Percentiles rank a stretch among this genome's conserved stretches.
phyloP scores from a whole-genome alignment of 1,140 invertebrate species.

The Drosophila lini region DNA sequence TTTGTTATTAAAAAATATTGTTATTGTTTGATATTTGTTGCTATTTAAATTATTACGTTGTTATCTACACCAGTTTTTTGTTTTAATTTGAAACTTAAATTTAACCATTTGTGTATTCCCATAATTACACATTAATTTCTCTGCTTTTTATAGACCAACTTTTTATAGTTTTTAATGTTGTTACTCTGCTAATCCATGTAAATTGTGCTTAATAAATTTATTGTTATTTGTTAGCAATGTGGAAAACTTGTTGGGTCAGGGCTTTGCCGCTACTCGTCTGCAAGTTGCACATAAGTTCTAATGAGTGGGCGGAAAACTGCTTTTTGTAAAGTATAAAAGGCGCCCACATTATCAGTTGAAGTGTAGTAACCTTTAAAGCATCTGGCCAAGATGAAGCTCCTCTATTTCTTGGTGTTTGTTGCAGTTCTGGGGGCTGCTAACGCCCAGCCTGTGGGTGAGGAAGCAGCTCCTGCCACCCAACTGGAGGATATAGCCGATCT shows the following conservation, averaged over 20 bases:
- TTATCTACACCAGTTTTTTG: no score
- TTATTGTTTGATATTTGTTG: no score
- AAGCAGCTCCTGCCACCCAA: not conserved
- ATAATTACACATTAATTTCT: not conserved
- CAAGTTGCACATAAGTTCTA: conserved; percentile 34
- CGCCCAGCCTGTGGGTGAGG: conserved; percentile 11
- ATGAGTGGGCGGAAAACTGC: conserved; percentile 42
- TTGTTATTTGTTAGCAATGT: not conserved
- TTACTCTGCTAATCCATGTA: conserved; percentile 5
- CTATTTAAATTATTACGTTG: no score
- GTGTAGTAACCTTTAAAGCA: conserved; percentile 6
- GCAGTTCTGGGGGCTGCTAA: conserved; percentile 8
- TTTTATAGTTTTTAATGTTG: not conserved
- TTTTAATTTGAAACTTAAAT: no score
- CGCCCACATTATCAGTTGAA: not conserved
- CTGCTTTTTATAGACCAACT: not conserved
- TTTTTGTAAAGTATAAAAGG: conserved; percentile 44
- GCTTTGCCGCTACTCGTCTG: not conserved
- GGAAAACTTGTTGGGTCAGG: conserved; percentile 5
- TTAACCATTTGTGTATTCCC: not conserved
- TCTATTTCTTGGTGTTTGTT: conserved; percentile 9
- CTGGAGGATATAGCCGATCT: conserved; percentile 53
- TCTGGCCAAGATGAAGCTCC: conserved; percentile 28
- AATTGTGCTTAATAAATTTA: conserved; percentile 14
- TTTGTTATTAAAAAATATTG: no score